These are phyloP conservation scores for Cyphotilapia sp. DNA, from an alignment of 2,113 vertebrate genomes.

Conservation along the genomic window DNA sequence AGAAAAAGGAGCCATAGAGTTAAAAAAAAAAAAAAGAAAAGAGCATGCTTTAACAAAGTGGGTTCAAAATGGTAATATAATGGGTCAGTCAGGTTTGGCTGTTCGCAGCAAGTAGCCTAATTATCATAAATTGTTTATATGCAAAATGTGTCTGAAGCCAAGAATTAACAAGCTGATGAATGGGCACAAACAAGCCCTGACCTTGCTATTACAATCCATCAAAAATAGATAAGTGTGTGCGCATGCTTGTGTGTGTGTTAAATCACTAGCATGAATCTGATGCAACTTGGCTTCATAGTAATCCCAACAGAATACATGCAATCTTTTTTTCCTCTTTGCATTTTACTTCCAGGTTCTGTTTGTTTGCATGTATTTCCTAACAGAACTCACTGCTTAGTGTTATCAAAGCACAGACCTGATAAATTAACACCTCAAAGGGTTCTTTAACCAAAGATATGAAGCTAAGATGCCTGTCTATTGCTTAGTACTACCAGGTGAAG, in stretches of 20 bases:
- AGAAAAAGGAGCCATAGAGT: not conserved
- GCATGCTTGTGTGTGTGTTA: not conserved
- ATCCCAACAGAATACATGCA: not conserved
- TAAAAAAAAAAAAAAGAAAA: not conserved
- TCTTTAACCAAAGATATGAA: not conserved
- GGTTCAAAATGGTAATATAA: not conserved
- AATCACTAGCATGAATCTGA: not conserved
- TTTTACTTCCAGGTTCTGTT: not conserved
- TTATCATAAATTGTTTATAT: slow-evolving; percentile 33
- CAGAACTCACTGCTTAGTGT: not conserved
- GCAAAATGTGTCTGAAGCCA: slow-evolving; percentile 8
- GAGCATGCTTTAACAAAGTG: not conserved
- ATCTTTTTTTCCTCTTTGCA: not conserved
- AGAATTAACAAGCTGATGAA: slow-evolving; percentile 49
- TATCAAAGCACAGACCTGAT: not conserved
- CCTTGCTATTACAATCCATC: slow-evolving; percentile 25
- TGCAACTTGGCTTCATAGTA: not conserved
- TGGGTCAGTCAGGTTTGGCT: not conserved
- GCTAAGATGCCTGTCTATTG: not conserved
- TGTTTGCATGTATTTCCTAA: not conserved
- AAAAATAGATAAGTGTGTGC: not conserved
- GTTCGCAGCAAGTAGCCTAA: not conserved
- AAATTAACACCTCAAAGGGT: not conserved
- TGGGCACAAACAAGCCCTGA: slow-evolving; percentile 25
- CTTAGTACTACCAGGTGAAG: not conserved